Percentiles rank a stretch among this genome's conserved stretches.
phyloP scores from a whole-genome alignment of 1,140 invertebrate genomes.

The Meloidogyne floridensis region DNA sequence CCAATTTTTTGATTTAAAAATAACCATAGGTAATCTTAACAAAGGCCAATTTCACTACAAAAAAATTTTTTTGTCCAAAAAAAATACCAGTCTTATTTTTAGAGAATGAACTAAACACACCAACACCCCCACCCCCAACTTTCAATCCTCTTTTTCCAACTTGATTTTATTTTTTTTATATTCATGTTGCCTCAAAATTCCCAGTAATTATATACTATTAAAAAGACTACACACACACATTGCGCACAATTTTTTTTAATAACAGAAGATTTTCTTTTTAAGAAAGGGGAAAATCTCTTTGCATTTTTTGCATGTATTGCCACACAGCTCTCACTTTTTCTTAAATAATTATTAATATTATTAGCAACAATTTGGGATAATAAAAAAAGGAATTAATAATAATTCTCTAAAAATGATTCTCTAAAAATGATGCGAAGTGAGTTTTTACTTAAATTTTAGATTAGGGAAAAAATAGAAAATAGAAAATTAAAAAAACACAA shows the following conservation, averaged over 20 bases:
- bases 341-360: neutral
- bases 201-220: neutral
- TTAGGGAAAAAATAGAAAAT: too few species aligned
- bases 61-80: neutral
- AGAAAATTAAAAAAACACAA: too few species aligned
- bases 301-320: neutral
- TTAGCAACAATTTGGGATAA: neutral
- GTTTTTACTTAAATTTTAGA: neutral
- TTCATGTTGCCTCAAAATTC: neutral
- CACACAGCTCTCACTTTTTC: neutral
- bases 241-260: neutral
- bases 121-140: neutral
- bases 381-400: neutral
- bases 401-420: neutral
- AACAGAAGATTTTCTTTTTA: neutral
- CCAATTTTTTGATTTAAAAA: too few species aligned
- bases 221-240: neutral
- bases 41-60: neutral
- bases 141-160: neutral
- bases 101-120: neutral
- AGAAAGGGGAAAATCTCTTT: neutral
- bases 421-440: neutral
- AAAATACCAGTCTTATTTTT: slow-evolving; percentile 1
- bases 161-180: too few species aligned
- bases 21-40: neutral